Conservation (phyloP, 1,140 invertebrate genomes). For the Bombus difficillimus region DNA sequence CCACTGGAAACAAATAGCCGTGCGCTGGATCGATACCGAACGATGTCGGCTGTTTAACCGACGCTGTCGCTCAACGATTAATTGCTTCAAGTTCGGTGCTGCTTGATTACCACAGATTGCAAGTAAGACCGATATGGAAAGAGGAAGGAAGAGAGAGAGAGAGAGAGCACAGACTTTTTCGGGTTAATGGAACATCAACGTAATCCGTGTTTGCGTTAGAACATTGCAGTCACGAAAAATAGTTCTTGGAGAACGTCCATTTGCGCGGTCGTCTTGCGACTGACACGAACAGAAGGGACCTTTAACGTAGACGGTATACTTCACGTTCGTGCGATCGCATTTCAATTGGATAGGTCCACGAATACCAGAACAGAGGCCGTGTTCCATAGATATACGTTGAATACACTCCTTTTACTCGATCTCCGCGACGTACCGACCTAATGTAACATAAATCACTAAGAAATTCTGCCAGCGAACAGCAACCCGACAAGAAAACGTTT, state of each 20-base stretch:
- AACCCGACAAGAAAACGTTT: constrained; percentile 36
- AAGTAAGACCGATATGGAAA: neutral
- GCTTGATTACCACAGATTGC: constrained; percentile 27
- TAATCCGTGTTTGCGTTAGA: constrained; percentile 47
- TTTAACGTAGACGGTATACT: constrained; percentile 34
- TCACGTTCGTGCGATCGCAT: constrained; percentile 62
- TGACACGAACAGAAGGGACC: constrained; percentile 38
- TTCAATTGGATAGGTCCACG: constrained; percentile 57
- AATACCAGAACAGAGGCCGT: constrained; percentile 15
- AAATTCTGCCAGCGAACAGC: constrained; percentile 29
- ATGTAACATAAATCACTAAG: constrained; percentile 61
- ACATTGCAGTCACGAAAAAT: constrained; percentile 53
- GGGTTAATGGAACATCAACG: constrained; percentile 60
- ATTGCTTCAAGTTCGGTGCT: constrained; percentile 32
- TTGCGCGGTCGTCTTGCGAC: constrained; percentile 43
- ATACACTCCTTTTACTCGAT: constrained; percentile 19
- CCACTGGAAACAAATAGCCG: constrained; percentile 19
- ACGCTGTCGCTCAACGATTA: constrained; percentile 45
- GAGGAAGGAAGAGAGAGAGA: neutral
- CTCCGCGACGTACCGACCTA: constrained; percentile 51
- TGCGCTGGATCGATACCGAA: constrained; percentile 24
- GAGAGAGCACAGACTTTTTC: neutral
- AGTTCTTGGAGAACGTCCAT: constrained; percentile 31
- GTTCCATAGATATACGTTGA: constrained; percentile 24
- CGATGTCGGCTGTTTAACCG: constrained; percentile 44